phyloP scores from a whole-genome alignment of 2,888 invertebrate species.

The Heliothis peltigera region DNA sequence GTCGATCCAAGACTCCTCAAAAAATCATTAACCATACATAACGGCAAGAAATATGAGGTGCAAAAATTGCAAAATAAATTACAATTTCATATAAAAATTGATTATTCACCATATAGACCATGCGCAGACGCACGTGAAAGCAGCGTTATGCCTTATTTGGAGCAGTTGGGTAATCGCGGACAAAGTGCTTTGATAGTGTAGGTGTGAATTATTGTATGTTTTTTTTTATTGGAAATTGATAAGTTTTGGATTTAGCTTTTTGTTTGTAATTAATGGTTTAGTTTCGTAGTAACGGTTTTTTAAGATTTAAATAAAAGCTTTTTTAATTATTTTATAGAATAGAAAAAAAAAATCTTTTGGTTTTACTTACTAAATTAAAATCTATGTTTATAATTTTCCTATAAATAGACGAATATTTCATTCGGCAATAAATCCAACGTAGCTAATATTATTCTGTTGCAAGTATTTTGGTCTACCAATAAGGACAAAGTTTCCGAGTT shows the following conservation, averaged over 20 bases:
- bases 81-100: constrained; percentile 57
- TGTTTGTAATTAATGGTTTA: not conserved
- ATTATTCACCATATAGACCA: constrained; percentile 60
- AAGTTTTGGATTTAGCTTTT: not conserved
- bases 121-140: constrained; percentile 52
- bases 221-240: constrained; percentile 12
- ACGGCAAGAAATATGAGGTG: constrained; percentile 43
- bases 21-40: constrained; percentile 1
- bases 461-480: not conserved
- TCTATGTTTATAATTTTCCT: too few relatives aligned
- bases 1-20: too few relatives aligned
- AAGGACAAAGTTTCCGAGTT: not conserved
- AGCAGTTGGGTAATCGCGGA: constrained; percentile 33
- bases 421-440: not conserved
- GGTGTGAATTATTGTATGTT: not conserved
- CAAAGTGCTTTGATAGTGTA: constrained; percentile 29
- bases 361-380: too few relatives aligned
- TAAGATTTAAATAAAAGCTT: too few relatives aligned
- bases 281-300: too few relatives aligned
- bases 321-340: too few relatives aligned
- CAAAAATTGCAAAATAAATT: constrained; percentile 47
- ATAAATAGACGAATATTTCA: too few relatives aligned
- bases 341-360: too few relatives aligned
- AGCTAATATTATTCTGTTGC: not conserved
- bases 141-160: constrained; percentile 57